Conservation (phyloP, 1,140 invertebrate genomes). For the Kradibia gibbosae region DNA sequence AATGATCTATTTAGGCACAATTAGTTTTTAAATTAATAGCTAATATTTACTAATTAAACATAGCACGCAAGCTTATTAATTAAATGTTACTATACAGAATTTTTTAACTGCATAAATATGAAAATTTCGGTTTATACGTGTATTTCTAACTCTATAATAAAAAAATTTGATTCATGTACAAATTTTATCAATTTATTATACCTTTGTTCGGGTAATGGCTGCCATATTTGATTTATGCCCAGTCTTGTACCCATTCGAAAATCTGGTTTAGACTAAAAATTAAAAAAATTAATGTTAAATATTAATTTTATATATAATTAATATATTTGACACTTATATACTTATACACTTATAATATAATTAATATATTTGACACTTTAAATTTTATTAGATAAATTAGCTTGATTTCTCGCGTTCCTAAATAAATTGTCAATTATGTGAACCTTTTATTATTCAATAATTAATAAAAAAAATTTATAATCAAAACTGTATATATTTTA, state of each 20-base stretch:
- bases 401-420: neutral
- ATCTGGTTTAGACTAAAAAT: constrained; percentile 77
- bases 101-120: too few species aligned
- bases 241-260: constrained; percentile 79
- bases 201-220: constrained; percentile 77
- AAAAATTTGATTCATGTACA: neutral
- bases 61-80: constrained; percentile 8
- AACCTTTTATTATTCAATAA: neutral
- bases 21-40: too few species aligned
- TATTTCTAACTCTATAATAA: neutral
- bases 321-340: too few species aligned
- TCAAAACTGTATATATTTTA: neutral
- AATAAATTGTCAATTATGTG: neutral
- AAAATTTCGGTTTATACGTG: neutral
- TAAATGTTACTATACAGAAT: too few species aligned
- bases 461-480: neutral
- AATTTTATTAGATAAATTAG: neutral
- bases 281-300: too few species aligned
- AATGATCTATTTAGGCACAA: constrained; percentile 64
- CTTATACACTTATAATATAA: too few species aligned
- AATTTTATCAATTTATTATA: constrained; percentile 55
- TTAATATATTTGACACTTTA: too few species aligned
- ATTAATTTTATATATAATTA: too few species aligned
- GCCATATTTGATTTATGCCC: constrained; percentile 82
- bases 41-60: too few species aligned